A percentile compares a stretch with the other conserved stretches of the same genome.
Conservation (phyloP, 2,888 invertebrate genomes). For the Uropetala carovei region DNA sequence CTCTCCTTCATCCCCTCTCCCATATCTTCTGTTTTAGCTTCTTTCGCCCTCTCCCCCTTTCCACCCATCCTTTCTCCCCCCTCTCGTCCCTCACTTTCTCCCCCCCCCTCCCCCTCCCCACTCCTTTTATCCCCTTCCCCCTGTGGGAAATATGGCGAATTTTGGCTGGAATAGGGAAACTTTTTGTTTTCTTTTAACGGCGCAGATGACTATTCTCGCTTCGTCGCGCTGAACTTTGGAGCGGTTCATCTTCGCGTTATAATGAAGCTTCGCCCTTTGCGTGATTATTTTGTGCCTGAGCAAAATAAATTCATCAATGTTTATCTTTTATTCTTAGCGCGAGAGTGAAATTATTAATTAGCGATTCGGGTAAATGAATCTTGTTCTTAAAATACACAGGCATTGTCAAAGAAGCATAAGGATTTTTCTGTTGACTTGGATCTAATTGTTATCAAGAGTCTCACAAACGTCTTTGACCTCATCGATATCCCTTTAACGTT, state of each 20-base stretch:
- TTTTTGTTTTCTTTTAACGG: conserved; percentile 1
- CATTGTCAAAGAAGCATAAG: no score
- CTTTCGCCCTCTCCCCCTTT: not conserved
- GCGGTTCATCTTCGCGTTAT: not conserved
- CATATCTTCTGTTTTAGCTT: conserved; percentile 23
- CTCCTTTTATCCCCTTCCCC: not conserved
- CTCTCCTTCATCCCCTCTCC: not conserved
- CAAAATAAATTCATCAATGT: not conserved
- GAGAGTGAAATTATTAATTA: no score
- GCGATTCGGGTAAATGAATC: no score
- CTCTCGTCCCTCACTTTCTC: not conserved
- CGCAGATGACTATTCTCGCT: not conserved
- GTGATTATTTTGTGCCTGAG: not conserved
- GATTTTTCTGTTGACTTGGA: no score
- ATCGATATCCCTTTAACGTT: no score
- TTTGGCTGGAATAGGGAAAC: not conserved
- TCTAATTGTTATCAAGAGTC: no score
- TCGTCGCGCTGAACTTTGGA: not conserved
- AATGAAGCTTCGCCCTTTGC: not conserved
- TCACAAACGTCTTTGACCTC: no score
- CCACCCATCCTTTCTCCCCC: not conserved
- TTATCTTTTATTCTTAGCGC: no score
- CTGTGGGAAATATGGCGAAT: not conserved
- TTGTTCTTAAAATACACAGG: no score
- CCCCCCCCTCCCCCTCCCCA: not conserved